Evolutionary conservation across 2,888 invertebrate genomes (phyloP).

Genomic region (Idaea aversata): DNA sequence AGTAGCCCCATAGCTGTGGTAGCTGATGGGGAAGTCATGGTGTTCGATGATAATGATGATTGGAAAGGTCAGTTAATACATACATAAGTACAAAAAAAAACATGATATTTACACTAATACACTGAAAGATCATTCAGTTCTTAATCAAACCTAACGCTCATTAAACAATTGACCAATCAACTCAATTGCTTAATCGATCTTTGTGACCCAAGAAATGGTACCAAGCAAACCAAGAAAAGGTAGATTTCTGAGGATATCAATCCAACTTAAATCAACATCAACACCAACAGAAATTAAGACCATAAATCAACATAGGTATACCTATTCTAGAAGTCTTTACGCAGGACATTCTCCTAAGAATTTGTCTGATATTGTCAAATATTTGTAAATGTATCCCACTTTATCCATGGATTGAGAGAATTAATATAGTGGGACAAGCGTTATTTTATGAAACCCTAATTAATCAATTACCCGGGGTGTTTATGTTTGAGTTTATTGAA

Average conservation of each 20-base stretch:
- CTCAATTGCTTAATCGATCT: not conserved
- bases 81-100: not conserved
- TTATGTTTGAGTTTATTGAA: too few relatives aligned
- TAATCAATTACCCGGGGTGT: too few relatives aligned
- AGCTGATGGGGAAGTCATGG: constrained; percentile 89
- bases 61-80: constrained; percentile 84
- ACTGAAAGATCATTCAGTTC: not conserved
- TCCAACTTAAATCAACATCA: too few relatives aligned
- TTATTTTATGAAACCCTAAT: too few relatives aligned
- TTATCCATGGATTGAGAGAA: too few relatives aligned
- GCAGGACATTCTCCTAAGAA: not conserved
- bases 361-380: not conserved
- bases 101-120: not conserved
- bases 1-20: constrained; percentile 82
- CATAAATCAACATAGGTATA: too few relatives aligned
- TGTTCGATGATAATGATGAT: constrained; percentile 92
- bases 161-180: constrained; percentile 9
- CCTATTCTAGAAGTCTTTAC: not conserved
- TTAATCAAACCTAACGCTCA: constrained; percentile 1
- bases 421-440: too few relatives aligned
- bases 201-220: too few relatives aligned
- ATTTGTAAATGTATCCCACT: not conserved
- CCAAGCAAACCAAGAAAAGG: not conserved
- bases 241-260: not conserved
- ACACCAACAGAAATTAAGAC: too few relatives aligned